Conservation (phyloP, 2,113 vertebrate genomes). For the Pseudorasbora parva region DNA sequence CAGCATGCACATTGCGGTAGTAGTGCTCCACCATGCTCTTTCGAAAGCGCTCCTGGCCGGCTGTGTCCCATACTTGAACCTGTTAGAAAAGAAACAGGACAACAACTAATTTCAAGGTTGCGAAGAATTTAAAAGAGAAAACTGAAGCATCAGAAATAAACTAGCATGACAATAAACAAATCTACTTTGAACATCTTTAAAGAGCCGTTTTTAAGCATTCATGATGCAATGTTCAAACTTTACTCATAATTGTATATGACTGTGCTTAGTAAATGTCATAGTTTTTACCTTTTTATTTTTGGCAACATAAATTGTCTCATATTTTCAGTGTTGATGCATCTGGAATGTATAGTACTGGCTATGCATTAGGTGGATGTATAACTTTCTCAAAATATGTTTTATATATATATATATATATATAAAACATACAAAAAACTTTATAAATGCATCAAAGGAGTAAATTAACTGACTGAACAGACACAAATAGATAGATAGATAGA, state of each 20-base stretch:
- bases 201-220: neutral
- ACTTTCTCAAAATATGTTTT: too few species aligned
- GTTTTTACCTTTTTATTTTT: too few species aligned
- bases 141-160: neutral
- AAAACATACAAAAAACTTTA: too few species aligned
- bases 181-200: neutral
- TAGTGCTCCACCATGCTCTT: constrained; percentile 98
- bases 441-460: neutral
- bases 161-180: neutral
- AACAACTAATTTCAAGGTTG: neutral
- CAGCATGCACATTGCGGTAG: constrained; percentile 94
- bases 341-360: too few species aligned
- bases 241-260: too few species aligned
- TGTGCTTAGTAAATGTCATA: too few species aligned
- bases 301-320: too few species aligned
- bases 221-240: neutral
- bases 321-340: too few species aligned
- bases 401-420: too few species aligned
- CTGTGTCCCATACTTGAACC: constrained; percentile 98
- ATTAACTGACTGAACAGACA: too few species aligned
- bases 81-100: constrained; percentile 59
- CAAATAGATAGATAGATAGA: too few species aligned
- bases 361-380: too few species aligned
- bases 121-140: neutral
- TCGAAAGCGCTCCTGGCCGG: constrained; percentile 94